Evolutionary conservation across 2,888 invertebrate genomes (phyloP).

Genomic region (Scaptomyza cyrtandrae): DNA sequence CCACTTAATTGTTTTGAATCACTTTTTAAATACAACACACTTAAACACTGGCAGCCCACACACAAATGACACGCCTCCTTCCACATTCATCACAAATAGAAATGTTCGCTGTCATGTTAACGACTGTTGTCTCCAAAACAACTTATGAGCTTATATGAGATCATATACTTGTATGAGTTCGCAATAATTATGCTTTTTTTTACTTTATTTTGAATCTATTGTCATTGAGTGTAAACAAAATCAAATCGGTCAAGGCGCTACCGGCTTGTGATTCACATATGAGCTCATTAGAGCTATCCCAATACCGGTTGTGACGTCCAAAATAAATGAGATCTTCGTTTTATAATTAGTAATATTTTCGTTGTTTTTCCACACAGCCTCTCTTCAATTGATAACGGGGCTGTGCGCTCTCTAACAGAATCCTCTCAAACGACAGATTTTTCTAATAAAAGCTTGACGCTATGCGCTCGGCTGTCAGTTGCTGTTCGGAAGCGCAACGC

Average conservation of each 20-base stretch:
- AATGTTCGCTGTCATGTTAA: slow-evolving; percentile 48
- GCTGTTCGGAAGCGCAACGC: slow-evolving; percentile 66
- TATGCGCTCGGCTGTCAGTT: slow-evolving; percentile 52
- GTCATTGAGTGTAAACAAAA: slow-evolving; percentile 47
- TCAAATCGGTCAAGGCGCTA: slow-evolving; percentile 36
- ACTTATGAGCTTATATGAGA: slow-evolving; percentile 49
- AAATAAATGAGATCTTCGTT: slow-evolving; percentile 18
- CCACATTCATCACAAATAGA: slow-evolving; percentile 6
- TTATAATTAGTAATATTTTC: slow-evolving; percentile 14
- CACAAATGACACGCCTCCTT: slow-evolving; percentile 29
- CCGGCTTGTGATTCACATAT: slow-evolving; percentile 64
- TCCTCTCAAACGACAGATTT: slow-evolving; percentile 17
- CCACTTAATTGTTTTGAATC: slow-evolving; percentile 62
- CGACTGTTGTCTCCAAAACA: slow-evolving; percentile 18
- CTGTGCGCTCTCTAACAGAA: not conserved
- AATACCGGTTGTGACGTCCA: slow-evolving; percentile 60
- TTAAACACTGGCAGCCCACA: slow-evolving; percentile 38
- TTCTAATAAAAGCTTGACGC: slow-evolving; percentile 61
- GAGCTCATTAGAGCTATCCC: slow-evolving; percentile 54
- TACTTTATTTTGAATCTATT: slow-evolving; percentile 49
- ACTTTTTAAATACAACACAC: slow-evolving; percentile 32
- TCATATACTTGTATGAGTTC: slow-evolving; percentile 21
- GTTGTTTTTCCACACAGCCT: slow-evolving; percentile 22
- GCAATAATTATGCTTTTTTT: slow-evolving; percentile 23
- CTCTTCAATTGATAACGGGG: slow-evolving; percentile 29